Evolutionary conservation across 2,113 vertebrate species (phyloP), one percentile per base, ranked within the genome.

Genomic region (Hypocryptadius cinnamomeus): DNA sequence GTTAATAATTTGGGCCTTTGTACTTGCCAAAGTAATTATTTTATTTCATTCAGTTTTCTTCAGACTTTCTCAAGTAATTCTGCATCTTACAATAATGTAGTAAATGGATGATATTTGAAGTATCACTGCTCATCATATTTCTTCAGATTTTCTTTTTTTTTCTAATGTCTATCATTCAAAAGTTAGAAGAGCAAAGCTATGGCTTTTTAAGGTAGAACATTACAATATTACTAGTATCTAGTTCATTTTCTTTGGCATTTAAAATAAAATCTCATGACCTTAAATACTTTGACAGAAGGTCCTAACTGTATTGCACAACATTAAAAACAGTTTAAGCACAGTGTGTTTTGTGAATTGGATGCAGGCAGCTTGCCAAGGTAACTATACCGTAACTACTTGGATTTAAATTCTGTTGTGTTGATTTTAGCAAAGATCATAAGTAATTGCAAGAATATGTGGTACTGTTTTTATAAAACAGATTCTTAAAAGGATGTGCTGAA

Each of bases 251-350:
- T 88, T 95, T 95, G 95, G 94, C 95, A 87, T 88, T 95, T 84
- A 74, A 93, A 94, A 82, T 79, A 94, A 93, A 95, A 96, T 94
- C 96, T 96, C 95, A 95, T 95, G 91, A 96, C 95, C 95, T 95
- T 63, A 90, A 95, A 89, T 95, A 87, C 79, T 95, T 94, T 72
- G 85, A 91, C 53, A 57, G 88, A 96, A 65, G 69, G 65, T 89
- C 64, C 65, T 88, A 89, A 89, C n/a, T 79, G 53, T 66, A 81
- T 81, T 95, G 94, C 95, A 85, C 89, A 92, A 92, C 80, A 93
- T 93, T 95, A 93, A 92, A 95, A 94, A 71, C 77, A 92, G 87
- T 93, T 96, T 87, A 89, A 95, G 69, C 81, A 54, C 45, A 93
- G 37, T 70, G 24, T 92, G 85, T 92, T 94, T 93, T 94, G 79